Evolutionary conservation across 2,888 invertebrate genomes (phyloP), one percentile per base, ranked within the genome.

Genomic region (Limnephilus marmoratus): DNA sequence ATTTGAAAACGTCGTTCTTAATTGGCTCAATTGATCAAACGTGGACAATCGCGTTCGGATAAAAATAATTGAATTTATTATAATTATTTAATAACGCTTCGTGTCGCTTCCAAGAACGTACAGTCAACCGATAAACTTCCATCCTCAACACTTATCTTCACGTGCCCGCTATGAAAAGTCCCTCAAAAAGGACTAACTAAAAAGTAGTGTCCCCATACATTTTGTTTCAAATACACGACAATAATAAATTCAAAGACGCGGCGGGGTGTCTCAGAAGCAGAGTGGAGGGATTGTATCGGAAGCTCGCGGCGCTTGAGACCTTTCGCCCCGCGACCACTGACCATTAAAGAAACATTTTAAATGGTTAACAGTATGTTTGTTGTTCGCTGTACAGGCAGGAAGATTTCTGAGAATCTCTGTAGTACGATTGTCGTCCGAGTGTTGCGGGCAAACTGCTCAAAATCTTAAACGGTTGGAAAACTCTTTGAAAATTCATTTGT

Each of bases 301-400:
- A 24, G 34, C 29, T 29, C 24, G 81, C 68, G 93, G 92, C 93
- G 88, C 82, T 92, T 93, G 89, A 15, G 92, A 18, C 93, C 34
- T 92, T 92, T 34, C 15, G 24, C 45, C 49, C 80, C 80, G 90
- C 24, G 82, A 80, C 18, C 68, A 37, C 31, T 90, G 92, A 92
- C 93, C 93, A 93, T 93, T 93, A 93, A 93, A 93, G 93, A 93
- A 93, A 93, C 93, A 93, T 93, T 92, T 93, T 93, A 93, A 93
- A 93, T 93, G 93, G 93, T 93, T 93, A 93, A 93, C 93, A 93
- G 93, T 92, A 93, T 93, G 93, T 93, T 93, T 91, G 93, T 92
- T 93, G 93, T 92, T 93, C 90, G 92, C 91, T 92, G 92, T 92
- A 93, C 93, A 93, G 91, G 93, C 92, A 93, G 92, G 92, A 93